Base-by-base conservation (phyloP, 2,113 vertebrate species). In the Symphodus melops region DNA sequence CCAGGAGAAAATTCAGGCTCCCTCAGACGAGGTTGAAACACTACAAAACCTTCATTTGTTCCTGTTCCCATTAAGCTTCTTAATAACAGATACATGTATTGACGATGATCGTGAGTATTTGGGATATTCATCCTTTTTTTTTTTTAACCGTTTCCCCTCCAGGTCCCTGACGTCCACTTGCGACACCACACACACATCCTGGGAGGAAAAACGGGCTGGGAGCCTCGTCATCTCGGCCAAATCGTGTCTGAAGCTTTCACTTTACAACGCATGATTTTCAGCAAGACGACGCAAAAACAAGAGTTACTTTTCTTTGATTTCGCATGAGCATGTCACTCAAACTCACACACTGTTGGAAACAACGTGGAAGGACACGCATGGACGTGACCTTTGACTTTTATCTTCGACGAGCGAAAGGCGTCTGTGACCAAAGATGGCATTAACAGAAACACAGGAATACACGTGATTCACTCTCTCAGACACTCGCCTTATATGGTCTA, bases 311-410 rank as follows among this genome's bases (percentile, higher is more conserved):
- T 90, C 92, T 93, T 96, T 96, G 94, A 95, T 96, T 98, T 97
- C 96, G 97, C 97, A 98, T 99, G 97, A 98, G 97, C 97, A 98
- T 98, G 97, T 95, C 95, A 95, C 94, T 94, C 93, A 94, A 93
- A 94, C 91, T 94, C 96, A 95, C 91, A 85, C 83, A 64, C 82
- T 92, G 95, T 94, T 90, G 93, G 93, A 93, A 88, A 92, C 92
- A 83, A 87, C 92, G 82, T 92, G 84, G 92, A 92, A 86, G 90
- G 93, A 81, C 87, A 59, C 77, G 91, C 91, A 88, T 88, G 91
- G 93, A 94, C 90, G 70, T 65, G 77, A 85, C 64, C 68, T 20
- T 20, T 77, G 77, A 79, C 41, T 55, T 79, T 77, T 10, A 42
- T 54, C 62, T 54, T 37, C 1, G 9, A 72, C n/a, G 9, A 52